Evolutionary conservation across 1,140 invertebrate species (phyloP), one percentile per base, ranked within the genome.

Genomic region (Drosophila trapezifrons): DNA sequence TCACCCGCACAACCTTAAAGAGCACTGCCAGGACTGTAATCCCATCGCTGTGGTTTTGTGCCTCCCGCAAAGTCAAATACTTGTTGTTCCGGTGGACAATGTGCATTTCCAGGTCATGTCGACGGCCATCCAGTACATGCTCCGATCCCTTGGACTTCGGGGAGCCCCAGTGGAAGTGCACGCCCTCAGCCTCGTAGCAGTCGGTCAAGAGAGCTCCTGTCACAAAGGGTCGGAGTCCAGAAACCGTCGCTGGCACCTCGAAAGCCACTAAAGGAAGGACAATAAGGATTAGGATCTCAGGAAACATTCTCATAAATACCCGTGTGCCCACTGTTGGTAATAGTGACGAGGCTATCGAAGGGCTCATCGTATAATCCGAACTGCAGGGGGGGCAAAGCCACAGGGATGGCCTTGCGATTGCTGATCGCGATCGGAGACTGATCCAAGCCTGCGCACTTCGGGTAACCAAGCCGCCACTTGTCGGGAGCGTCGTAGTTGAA

Each of bases 41-140:
- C 0, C 97, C 97, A 79, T 97, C 95, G 0, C 91, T 76, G 79
- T 96, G 92, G 43, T 94, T 92, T 2, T 95, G 78, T 1, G 97
- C 96, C 54, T 95, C 93, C 8, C 91, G 84, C 12, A 95, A 92
- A 13, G 92, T 93, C 1, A 92, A 92, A 80, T 97, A 98, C 18
- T 93, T 93, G 29, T 93, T 94, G 78, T 98, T 97, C 83, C 94
- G 97, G 91, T 98, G 97, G 0, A 98, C 97, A 80, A 98, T 95
- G 90, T 98, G 97, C 38, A 98, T 92, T 92, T 98, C 96, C 93
- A 96, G 94, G 2, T 96, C 94, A 81, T 94, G 95, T 77, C 95
- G 92, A 12, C 92, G 74, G 32, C 92, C 92, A 76, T 94, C 93
- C 0, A 94, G 66, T 4, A 92, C 59, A 59, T 94, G 94, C 69